A percentile compares a stretch with the other conserved stretches of the same genome.
Evolutionary conservation across 2,797 vertebrate genomes (phyloP).

Genomic region (Chiloscyllium punctatum): DNA sequence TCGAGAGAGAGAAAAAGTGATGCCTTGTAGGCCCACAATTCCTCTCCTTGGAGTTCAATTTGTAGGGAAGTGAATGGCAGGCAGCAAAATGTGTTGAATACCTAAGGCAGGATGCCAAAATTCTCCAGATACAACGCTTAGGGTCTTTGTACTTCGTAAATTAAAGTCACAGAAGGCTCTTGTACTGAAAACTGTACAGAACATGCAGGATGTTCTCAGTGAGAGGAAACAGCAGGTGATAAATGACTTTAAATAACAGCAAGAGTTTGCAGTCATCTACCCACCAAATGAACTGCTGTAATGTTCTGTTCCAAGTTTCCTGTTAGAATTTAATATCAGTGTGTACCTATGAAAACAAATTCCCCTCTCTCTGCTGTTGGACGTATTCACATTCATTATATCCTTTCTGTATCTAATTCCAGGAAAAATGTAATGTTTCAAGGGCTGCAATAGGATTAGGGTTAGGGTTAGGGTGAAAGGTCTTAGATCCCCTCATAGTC

Average conservation of each 20-base stretch:
- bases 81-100: slow-evolving; percentile 73
- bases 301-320: slow-evolving; percentile 61
- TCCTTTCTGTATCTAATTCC: slow-evolving; percentile 41
- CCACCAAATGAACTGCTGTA: slow-evolving; percentile 67
- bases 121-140: slow-evolving; percentile 65
- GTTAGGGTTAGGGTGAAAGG: background rate
- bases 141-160: slow-evolving; percentile 69
- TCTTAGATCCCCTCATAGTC: no score
- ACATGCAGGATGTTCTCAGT: slow-evolving; percentile 72
- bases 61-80: slow-evolving; percentile 71
- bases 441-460: background rate
- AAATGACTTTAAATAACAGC: slow-evolving; percentile 75
- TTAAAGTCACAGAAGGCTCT: slow-evolving; percentile 73
- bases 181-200: slow-evolving; percentile 64
- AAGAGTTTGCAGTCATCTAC: slow-evolving; percentile 60
- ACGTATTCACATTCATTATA: slow-evolving; percentile 62
- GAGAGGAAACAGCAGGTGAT: slow-evolving; percentile 76
- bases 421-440: background rate
- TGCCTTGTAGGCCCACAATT: slow-evolving; percentile 62
- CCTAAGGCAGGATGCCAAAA: slow-evolving; percentile 67
- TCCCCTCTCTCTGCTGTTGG: slow-evolving; percentile 58
- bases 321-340: slow-evolving; percentile 67
- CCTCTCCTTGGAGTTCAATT: slow-evolving; percentile 71
- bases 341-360: slow-evolving; percentile 69
- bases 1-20: slow-evolving; percentile 57